Conservation (phyloP, 2,113 vertebrate species). For the Sceloporus tristichus region DNA sequence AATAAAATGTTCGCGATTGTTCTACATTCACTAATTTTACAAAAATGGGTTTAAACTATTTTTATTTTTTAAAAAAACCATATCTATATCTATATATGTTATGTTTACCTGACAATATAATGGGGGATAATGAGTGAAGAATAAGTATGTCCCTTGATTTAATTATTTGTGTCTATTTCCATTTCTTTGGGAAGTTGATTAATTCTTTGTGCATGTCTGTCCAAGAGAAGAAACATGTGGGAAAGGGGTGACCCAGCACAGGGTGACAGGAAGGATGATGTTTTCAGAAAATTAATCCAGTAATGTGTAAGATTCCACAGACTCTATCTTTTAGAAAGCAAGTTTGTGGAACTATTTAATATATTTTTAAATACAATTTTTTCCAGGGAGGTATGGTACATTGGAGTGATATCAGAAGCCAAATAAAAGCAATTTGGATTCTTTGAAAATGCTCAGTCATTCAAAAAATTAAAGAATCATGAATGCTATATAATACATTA, state of each 20-base stretch:
- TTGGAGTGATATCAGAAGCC: neutral
- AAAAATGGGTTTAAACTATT: neutral
- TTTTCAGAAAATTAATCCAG: neutral
- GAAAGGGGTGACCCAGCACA: neutral
- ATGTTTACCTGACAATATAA: neutral
- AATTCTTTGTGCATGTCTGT: neutral
- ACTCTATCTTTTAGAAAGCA: neutral
- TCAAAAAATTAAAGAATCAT: conserved; percentile 15
- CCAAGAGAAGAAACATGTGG: neutral
- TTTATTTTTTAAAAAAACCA: neutral
- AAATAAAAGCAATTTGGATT: conserved; percentile 19
- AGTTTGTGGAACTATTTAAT: conserved; percentile 1
- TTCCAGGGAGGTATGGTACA: neutral
- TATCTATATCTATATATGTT: neutral
- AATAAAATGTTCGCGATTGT: neutral
- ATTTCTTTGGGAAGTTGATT: neutral
- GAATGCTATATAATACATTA: neutral
- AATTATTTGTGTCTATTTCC: neutral
- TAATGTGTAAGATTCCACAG: neutral
- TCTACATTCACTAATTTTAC: neutral
- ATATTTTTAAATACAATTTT: conserved; percentile 4
- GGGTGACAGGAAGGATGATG: neutral
- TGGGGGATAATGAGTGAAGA: neutral
- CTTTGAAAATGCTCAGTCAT: conserved; percentile 9
- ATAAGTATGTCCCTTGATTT: neutral